A percentile compares a stretch with the other conserved stretches of the same genome.
Evolutionary conservation across 2,888 invertebrate genomes (phyloP).

Genomic region (Tenthredo distinguenda): DNA sequence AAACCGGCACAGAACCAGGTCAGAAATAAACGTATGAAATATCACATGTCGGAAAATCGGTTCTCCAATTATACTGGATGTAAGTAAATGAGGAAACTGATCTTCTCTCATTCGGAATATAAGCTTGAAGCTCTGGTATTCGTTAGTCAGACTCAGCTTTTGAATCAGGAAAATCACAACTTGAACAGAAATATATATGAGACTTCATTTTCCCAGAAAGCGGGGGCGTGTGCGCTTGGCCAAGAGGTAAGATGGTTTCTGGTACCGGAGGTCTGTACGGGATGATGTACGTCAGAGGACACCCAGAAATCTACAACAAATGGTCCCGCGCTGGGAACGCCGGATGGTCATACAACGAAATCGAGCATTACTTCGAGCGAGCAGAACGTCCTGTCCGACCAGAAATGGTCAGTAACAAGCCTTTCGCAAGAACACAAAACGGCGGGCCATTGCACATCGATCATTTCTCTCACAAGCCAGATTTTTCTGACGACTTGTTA

Average conservation of each 20-base stretch:
- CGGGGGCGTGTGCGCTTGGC: slow-evolving; percentile 77
- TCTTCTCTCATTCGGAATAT: not conserved
- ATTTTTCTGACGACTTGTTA: slow-evolving; percentile 68
- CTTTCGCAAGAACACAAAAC: slow-evolving; percentile 56
- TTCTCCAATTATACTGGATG: not conserved
- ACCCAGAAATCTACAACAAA: slow-evolving; percentile 80
- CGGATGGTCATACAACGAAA: slow-evolving; percentile 81
- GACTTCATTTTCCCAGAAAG: slow-evolving; percentile 59
- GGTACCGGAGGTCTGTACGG: slow-evolving; percentile 83
- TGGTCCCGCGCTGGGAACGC: slow-evolving; percentile 81
- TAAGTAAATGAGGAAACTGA: not conserved
- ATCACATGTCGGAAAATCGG: not conserved
- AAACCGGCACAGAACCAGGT: not conserved
- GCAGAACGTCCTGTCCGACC: slow-evolving; percentile 77
- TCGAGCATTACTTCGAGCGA: slow-evolving; percentile 79
- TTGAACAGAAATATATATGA: not conserved
- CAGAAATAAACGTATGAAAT: not conserved
- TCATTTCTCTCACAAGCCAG: slow-evolving; percentile 71
- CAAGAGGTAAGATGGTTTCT: slow-evolving; percentile 81
- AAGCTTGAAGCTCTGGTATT: not conserved
- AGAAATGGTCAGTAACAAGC: slow-evolving; percentile 62
- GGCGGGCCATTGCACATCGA: slow-evolving; percentile 72
- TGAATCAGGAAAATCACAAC: not conserved
- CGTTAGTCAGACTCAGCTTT: not conserved
- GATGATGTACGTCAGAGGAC: slow-evolving; percentile 83